Evolutionary conservation across 1,140 invertebrate genomes (phyloP).

Genomic region (Drosophila athabasca): DNA sequence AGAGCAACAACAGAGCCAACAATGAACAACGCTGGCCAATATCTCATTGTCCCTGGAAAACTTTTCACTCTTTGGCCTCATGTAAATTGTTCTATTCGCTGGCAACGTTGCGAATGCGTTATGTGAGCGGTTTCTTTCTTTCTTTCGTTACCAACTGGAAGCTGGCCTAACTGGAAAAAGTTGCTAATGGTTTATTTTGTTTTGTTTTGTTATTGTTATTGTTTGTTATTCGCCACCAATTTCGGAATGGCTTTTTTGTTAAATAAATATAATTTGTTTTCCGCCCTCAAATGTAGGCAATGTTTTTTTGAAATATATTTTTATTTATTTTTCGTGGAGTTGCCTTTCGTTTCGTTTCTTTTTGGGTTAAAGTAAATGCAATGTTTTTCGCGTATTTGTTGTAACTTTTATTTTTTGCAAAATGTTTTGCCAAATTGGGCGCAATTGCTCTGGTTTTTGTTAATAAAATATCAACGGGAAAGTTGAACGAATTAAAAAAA

Average conservation of each 20-base stretch:
- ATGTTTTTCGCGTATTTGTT: too few relatives aligned
- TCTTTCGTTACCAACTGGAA: background rate
- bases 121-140: conserved; percentile 9
- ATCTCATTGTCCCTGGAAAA: conserved; percentile 56
- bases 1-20: conserved; percentile 35
- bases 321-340: too few relatives aligned
- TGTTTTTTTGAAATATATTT: too few relatives aligned
- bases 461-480: too few relatives aligned
- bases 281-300: conserved; percentile 2
- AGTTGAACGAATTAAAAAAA: too few relatives aligned
- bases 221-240: conserved; percentile 43
- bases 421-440: too few relatives aligned
- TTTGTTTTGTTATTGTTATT: conserved; percentile 24
- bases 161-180: conserved; percentile 44
- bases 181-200: conserved; percentile 37
- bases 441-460: too few relatives aligned
- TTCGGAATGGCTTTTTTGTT: conserved; percentile 27
- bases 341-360: too few relatives aligned
- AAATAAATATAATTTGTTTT: conserved; percentile 45
- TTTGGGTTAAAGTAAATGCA: too few relatives aligned
- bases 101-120: conserved; percentile 42
- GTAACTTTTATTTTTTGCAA: too few relatives aligned
- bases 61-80: conserved; percentile 53
- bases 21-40: conserved; percentile 36
- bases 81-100: conserved; percentile 39